A percentile compares a stretch with the other conserved stretches of the same genome.
These are phyloP conservation scores for Willisornis vidua DNA, from an alignment of 2,113 vertebrate genomes.

Conservation along the genomic window DNA sequence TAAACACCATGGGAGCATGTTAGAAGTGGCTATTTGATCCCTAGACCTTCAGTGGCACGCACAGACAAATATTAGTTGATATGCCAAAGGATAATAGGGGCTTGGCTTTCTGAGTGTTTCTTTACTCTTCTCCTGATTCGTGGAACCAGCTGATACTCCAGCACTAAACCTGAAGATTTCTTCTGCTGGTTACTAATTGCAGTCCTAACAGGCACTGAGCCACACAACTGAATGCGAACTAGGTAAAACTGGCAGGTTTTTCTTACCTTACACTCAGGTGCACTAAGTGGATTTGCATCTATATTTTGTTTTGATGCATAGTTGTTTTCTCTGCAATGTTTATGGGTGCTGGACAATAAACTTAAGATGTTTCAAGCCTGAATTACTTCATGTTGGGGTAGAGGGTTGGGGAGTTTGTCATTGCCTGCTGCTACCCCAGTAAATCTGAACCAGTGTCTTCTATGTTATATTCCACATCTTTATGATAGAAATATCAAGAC, in stretches of 20 bases:
- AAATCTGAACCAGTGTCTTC: neutral
- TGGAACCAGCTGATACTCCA: neutral
- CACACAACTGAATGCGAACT: neutral
- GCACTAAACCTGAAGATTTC: conserved; percentile 20
- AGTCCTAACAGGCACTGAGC: neutral
- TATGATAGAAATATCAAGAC: neutral
- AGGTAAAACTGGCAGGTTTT: neutral
- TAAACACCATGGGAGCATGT: neutral
- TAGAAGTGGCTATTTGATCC: conserved; percentile 41
- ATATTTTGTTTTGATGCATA: neutral
- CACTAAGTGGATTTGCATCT: neutral
- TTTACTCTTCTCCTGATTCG: neutral
- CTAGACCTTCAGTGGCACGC: neutral
- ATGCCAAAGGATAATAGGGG: conserved; percentile 28
- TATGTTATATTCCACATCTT: neutral
- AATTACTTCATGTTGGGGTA: neutral
- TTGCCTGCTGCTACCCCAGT: neutral
- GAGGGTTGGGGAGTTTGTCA: neutral
- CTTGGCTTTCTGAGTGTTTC: neutral
- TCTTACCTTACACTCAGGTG: neutral
- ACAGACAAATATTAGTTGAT: neutral
- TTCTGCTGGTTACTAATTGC: neutral
- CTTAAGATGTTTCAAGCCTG: neutral
- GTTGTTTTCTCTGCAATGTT: neutral
- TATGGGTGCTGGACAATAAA: neutral